Evolutionary conservation across 2,888 invertebrate genomes (phyloP).

Genomic region (Amblyjoppa proteus): DNA sequence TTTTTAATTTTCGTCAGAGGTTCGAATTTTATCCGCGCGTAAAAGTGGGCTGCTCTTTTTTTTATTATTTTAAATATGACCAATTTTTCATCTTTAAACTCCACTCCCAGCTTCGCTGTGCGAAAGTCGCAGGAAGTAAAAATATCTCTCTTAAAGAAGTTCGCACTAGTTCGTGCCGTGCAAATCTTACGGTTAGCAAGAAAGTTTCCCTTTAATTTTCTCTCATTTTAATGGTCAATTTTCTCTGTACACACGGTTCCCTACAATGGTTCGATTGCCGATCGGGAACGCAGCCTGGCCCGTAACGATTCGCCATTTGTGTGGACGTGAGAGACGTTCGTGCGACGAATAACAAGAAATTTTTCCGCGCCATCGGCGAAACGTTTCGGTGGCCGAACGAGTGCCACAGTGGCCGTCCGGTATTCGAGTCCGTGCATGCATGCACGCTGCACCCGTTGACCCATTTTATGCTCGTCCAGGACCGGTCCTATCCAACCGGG

Average conservation of each 20-base stretch:
- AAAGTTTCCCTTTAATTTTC: neutral
- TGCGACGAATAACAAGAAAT: constrained; percentile 62
- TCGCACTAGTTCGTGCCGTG: neutral
- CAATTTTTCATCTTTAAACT: no score
- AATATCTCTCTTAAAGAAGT: no score
- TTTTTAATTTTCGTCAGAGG: no score
- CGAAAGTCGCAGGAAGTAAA: no score
- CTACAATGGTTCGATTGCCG: constrained; percentile 12
- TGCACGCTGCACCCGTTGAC: constrained; percentile 61
- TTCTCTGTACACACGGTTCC: neutral
- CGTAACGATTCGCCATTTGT: constrained; percentile 43
- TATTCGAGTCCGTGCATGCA: constrained; percentile 39
- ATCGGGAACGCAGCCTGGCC: neutral
- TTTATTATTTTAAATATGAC: no score
- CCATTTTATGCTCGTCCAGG: constrained; percentile 46
- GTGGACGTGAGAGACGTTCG: constrained; percentile 32
- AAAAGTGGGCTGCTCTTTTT: no score
- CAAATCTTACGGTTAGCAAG: neutral
- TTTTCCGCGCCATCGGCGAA: constrained; percentile 31
- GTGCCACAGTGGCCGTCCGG: constrained; percentile 28
- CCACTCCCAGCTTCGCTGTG: no score
- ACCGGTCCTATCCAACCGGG: constrained; percentile 39
- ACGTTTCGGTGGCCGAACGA: constrained; percentile 29
- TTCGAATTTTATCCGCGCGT: no score
- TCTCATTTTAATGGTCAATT: neutral